Conservation (phyloP, 1,140 invertebrate species). For the Bombus polaris region DNA sequence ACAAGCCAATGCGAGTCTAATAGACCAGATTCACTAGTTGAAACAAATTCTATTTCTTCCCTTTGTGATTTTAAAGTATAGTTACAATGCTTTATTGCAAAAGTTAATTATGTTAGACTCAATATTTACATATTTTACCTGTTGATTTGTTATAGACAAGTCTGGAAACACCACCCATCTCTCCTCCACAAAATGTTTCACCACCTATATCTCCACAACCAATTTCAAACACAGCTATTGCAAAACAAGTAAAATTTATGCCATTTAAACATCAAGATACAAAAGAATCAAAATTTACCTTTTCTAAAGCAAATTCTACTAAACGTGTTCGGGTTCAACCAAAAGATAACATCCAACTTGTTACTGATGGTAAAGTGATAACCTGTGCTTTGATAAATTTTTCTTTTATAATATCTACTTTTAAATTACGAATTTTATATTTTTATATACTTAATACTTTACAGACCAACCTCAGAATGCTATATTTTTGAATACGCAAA, state of each 20-base stretch:
- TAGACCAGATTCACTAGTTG: conserved; percentile 67
- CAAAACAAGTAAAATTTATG: conserved; percentile 64
- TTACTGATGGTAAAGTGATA: conserved; percentile 45
- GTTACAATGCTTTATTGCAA: background rate
- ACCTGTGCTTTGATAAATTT: conserved; percentile 6
- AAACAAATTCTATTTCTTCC: conserved; percentile 29
- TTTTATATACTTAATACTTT: conserved; percentile 27
- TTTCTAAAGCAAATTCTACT: conserved; percentile 62
- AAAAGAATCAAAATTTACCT: conserved; percentile 54
- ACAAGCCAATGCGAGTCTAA: conserved; percentile 72
- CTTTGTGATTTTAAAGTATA: conserved; percentile 59
- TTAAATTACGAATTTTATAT: background rate
- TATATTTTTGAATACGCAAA: conserved; percentile 81
- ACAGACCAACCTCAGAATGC: conserved; percentile 79
- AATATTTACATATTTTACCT: background rate
- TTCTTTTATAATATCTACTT: background rate
- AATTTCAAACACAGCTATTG: conserved; percentile 30
- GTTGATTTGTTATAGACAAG: conserved; percentile 60
- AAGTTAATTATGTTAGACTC: background rate
- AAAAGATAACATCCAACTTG: conserved; percentile 42
- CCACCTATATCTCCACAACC: conserved; percentile 70
- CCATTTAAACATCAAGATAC: conserved; percentile 61
- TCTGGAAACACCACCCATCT: conserved; percentile 78
- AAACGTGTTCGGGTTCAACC: conserved; percentile 72
- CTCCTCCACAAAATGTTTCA: conserved; percentile 73